phyloP scores from a whole-genome alignment of 2,888 invertebrate species.

The Pachliopta kotzebuea region DNA sequence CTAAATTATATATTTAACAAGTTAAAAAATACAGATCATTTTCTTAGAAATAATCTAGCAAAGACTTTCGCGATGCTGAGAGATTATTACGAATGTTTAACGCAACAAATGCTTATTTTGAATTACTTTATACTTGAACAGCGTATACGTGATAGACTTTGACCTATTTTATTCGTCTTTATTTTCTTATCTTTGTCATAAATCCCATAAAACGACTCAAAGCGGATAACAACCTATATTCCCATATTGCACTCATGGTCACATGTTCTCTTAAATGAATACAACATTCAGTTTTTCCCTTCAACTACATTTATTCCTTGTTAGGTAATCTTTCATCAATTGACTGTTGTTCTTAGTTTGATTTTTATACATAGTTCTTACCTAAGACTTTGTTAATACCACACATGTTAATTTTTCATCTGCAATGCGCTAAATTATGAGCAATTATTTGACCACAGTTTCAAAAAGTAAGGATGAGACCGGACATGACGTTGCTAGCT shows the following conservation, averaged over 20 bases:
- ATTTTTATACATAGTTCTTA: background rate
- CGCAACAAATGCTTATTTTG: background rate
- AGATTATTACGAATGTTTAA: background rate
- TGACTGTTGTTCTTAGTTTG: background rate
- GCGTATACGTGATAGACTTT: slow-evolving; percentile 13
- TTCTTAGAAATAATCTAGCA: background rate
- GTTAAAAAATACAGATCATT: background rate
- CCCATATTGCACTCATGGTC: slow-evolving; percentile 7
- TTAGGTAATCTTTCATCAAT: background rate
- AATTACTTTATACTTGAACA: slow-evolving; percentile 1
- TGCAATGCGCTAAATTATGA: too few species aligned
- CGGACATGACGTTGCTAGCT: too few species aligned
- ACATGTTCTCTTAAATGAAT: background rate
- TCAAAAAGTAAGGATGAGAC: too few species aligned
- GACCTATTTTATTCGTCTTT: slow-evolving; percentile 17
- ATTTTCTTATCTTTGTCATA: slow-evolving; percentile 17
- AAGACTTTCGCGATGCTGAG: background rate
- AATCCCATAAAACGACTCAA: slow-evolving; percentile 9
- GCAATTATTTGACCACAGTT: too few species aligned
- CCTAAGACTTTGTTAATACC: too few species aligned
- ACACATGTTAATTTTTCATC: too few species aligned
- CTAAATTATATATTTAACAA: background rate
- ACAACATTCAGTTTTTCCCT: background rate
- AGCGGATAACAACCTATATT: slow-evolving; percentile 1
- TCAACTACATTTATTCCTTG: background rate